These are phyloP conservation scores for Adelosebastes latens DNA, from an alignment of 2,797 vertebrate species.

Conservation along the genomic window DNA sequence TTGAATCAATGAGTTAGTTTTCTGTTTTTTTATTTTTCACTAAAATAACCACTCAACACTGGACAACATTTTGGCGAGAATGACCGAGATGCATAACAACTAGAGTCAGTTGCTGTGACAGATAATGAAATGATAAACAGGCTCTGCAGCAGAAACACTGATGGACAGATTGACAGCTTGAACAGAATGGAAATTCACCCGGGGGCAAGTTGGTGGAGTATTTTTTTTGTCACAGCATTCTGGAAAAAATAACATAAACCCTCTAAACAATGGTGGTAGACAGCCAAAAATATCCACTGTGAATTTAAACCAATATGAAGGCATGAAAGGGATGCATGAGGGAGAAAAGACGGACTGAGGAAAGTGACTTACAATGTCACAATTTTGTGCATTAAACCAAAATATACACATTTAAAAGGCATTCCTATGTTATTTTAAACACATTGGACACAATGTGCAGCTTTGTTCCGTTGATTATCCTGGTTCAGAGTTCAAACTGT, in stretches of 20 bases:
- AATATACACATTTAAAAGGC: background rate
- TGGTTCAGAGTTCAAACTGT: background rate
- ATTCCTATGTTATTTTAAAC: background rate
- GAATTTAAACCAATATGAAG: background rate
- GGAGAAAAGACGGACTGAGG: background rate
- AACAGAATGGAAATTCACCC: slow-evolving; percentile 10
- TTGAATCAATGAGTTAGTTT: background rate
- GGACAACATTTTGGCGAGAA: background rate
- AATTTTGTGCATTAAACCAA: background rate
- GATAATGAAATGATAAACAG: slow-evolving; percentile 6
- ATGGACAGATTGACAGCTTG: slow-evolving; percentile 26
- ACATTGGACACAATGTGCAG: background rate
- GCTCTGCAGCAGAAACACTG: slow-evolving; percentile 2
- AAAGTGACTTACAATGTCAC: background rate
- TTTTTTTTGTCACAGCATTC: background rate
- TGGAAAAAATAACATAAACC: background rate
- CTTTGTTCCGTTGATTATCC: slow-evolving; percentile 3
- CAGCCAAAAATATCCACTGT: background rate
- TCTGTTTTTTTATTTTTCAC: background rate
- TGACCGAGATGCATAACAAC: background rate
- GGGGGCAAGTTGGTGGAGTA: slow-evolving; percentile 5
- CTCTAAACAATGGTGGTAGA: background rate
- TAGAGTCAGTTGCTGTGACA: background rate
- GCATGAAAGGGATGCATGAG: background rate
- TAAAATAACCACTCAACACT: background rate